Evolutionary conservation across 2,113 vertebrate genomes (phyloP).

Genomic region (Festucalex cinctus): DNA sequence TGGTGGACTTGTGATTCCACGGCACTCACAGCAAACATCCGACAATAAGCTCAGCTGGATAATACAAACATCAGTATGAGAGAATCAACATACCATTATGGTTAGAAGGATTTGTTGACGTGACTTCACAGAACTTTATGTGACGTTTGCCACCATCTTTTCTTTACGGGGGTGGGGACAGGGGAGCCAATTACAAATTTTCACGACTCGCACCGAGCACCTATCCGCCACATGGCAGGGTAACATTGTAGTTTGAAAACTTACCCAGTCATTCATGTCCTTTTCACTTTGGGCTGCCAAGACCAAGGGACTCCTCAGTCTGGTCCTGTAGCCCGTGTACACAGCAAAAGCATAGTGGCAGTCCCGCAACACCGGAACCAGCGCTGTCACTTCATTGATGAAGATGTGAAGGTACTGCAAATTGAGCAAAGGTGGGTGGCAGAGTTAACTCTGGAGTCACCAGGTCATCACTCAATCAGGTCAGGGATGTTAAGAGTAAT

Average conservation of each 20-base stretch:
- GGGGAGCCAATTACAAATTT: too few species aligned
- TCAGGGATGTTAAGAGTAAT: too few species aligned
- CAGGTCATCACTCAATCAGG: too few species aligned
- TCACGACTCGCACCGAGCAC: too few species aligned
- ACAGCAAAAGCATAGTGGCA: slow-evolving; percentile 86
- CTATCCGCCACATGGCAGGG: too few species aligned
- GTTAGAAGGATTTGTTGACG: too few species aligned
- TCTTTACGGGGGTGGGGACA: too few species aligned
- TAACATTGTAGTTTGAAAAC: too few species aligned
- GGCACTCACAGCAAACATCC: slow-evolving; percentile 86
- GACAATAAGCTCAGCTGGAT: slow-evolving; percentile 84
- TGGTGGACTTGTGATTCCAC: slow-evolving; percentile 77
- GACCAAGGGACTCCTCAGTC: slow-evolving; percentile 86
- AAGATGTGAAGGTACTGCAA: slow-evolving; percentile 86
- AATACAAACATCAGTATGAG: background rate
- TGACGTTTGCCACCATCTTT: too few species aligned
- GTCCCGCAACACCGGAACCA: slow-evolving; percentile 86
- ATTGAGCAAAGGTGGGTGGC: slow-evolving; percentile 1
- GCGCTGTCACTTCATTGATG: slow-evolving; percentile 87
- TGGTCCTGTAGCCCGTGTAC: slow-evolving; percentile 87
- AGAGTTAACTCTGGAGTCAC: background rate
- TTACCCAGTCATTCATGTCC: slow-evolving; percentile 94
- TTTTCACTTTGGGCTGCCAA: slow-evolving; percentile 83
- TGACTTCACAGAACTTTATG: too few species aligned
- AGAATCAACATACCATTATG: background rate